A percentile compares a stretch with the other conserved stretches of the same genome.
phyloP scores from a whole-genome alignment of 2,113 vertebrate species.

The Lampris incognitus region DNA sequence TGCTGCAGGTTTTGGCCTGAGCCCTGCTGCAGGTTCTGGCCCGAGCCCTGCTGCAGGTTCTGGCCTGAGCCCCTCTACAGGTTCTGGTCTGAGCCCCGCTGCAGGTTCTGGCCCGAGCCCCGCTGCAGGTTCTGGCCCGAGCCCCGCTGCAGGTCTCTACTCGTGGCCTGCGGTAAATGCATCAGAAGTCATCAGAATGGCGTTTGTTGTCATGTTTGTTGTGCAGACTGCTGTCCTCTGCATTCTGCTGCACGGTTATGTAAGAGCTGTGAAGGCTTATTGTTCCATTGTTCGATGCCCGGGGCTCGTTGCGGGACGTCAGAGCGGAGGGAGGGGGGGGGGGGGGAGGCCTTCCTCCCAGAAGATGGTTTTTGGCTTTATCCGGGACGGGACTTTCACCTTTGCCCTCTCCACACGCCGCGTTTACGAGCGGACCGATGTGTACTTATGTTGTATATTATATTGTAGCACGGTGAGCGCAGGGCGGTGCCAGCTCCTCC shows the following conservation, averaged over 20 bases:
- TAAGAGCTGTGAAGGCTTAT: constrained; percentile 56
- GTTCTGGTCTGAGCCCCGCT: too few relatives aligned
- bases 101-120: too few relatives aligned
- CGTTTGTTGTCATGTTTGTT: background rate
- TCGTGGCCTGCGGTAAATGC: background rate
- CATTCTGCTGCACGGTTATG: constrained; percentile 47
- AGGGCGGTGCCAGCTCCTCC: too few relatives aligned
- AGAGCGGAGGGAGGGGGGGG: too few relatives aligned
- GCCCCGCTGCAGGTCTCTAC: too few relatives aligned
- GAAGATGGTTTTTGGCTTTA: background rate
- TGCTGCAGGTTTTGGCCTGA: too few relatives aligned
- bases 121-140: too few relatives aligned
- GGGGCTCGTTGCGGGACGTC: too few relatives aligned
- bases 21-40: too few relatives aligned
- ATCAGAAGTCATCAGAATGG: background rate
- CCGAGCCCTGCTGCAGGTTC: too few relatives aligned
- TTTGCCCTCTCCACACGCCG: background rate
- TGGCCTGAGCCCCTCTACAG: too few relatives aligned
- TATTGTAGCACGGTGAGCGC: background rate
- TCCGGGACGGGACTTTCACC: constrained; percentile 40
- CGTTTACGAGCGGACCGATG: constrained; percentile 39
- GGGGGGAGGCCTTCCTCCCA: background rate
- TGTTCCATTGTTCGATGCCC: constrained; percentile 16
- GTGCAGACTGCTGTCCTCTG: constrained; percentile 9
- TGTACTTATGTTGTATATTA: background rate